Base-by-base conservation (phyloP, 1,140 invertebrate species). In the Neocloeon triangulifer region DNA sequence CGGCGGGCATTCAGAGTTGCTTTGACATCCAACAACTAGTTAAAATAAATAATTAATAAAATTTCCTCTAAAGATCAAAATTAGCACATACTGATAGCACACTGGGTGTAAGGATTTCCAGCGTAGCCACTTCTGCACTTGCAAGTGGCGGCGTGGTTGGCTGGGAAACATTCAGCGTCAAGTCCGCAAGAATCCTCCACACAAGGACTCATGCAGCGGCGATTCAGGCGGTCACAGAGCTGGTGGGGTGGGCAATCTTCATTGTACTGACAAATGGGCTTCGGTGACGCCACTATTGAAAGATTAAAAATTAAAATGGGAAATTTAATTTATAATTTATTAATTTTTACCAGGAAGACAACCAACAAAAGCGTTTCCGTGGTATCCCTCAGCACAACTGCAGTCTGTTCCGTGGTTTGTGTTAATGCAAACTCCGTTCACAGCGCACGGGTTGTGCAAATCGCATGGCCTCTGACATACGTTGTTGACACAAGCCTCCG, bases 361-460 rank as follows among this genome's bases (percentile, higher is more conserved):
- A 39, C 68, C 65, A 14, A 76, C 61, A 43, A 73, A 77, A 43
- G 80, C 80, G 46, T 88, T 81, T 44, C 84, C 84, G 46, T 81
- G 68, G 46, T 66, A 85, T 32, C 77, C 79, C 49, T 82, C 72
- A 18, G 65, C 62, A 44, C 84, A 89, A 42, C 65, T 75, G 48
- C 84, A 89, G 37, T 82, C 74, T 2, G 75, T 69, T 36, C 66
- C 69, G 46, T 88, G 82, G 41, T 82, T 79, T n/a, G 70, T 72
- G 43, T 85, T 84, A 48, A 84, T 66, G 56, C 84, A 91, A 35
- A 80, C 61, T 21, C 82, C 81, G 50, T 85, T 73, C 38, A 62
- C 59, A 38, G 71, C 75, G 49, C 84, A 91, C 9, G 74, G 77
- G 50, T 80, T 76, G 42, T 70, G 68, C 33, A 76, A 59, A 41